Evolutionary conservation across 1,140 invertebrate genomes (phyloP).

Genomic region (Drosophila nigromelanica): DNA sequence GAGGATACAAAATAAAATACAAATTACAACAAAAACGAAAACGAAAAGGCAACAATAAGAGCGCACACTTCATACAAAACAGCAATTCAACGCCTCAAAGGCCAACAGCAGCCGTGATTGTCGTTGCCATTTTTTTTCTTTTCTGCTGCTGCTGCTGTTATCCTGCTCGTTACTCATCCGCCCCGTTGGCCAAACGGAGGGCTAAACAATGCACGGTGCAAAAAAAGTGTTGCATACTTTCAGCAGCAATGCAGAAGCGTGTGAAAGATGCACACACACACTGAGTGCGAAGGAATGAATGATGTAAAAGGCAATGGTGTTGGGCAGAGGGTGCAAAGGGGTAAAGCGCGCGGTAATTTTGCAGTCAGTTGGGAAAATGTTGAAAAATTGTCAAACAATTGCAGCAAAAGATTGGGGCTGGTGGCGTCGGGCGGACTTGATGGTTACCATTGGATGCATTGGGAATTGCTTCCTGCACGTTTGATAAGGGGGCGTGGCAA

Average conservation of each 20-base stretch:
- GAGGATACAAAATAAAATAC: conserved; percentile 22
- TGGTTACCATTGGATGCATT: conserved; percentile 15
- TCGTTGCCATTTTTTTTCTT: conserved; percentile 21
- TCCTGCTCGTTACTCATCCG: conserved; percentile 43
- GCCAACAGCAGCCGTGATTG: conserved; percentile 67
- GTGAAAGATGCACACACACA: conserved; percentile 65
- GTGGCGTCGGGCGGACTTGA: neutral
- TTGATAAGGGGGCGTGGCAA: conserved; percentile 15
- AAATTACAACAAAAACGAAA: conserved; percentile 28
- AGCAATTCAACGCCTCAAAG: conserved; percentile 52
- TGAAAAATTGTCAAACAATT: conserved; percentile 82
- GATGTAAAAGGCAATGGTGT: conserved; percentile 23
- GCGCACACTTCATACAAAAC: conserved; percentile 8
- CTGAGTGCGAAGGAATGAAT: conserved; percentile 23
- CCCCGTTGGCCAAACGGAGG: conserved; percentile 32
- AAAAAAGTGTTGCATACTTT: conserved; percentile 71
- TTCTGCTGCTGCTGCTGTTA: neutral
- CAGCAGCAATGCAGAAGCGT: conserved; percentile 63
- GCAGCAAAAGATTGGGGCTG: conserved; percentile 29
- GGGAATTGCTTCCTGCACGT: conserved; percentile 2
- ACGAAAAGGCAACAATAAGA: conserved; percentile 21
- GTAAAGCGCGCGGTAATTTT: conserved; percentile 25
- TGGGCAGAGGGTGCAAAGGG: neutral
- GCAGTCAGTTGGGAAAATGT: conserved; percentile 68
- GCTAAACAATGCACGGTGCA: conserved; percentile 55